A percentile compares a stretch with the other conserved stretches of the same genome.
These are phyloP conservation scores for Eonycteris spelaea DNA, from an alignment of 2,113 vertebrate species.

Conservation along the genomic window DNA sequence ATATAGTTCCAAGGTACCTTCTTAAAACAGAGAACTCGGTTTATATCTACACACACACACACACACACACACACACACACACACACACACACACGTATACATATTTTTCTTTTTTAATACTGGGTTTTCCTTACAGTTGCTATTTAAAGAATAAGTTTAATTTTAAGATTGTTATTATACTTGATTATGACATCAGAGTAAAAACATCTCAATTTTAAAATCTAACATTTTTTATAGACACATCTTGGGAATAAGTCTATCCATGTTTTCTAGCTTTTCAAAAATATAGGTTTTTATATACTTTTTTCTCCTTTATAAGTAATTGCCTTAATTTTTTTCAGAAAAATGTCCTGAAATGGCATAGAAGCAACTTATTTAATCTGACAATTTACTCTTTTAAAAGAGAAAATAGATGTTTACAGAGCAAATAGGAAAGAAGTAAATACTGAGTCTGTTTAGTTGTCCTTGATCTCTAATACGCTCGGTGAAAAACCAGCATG, in stretches of 20 bases:
- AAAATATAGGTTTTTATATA: background rate
- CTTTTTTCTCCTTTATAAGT: background rate
- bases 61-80: no score
- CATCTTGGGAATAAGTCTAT: background rate
- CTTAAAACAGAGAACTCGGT: background rate
- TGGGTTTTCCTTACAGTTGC: background rate
- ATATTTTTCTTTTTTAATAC: background rate
- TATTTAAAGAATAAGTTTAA: background rate
- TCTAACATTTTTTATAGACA: background rate
- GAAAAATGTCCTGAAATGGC: background rate
- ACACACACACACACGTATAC: no score
- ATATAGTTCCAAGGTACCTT: rapidly evolving
- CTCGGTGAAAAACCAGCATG: background rate
- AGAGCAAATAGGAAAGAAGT: background rate
- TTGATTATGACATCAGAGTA: background rate
- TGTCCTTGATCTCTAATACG: background rate
- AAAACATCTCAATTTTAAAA: background rate
- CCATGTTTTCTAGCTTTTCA: background rate
- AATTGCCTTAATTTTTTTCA: background rate
- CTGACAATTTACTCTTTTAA: background rate
- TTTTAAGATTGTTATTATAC: background rate
- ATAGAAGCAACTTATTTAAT: background rate
- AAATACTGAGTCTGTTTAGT: rapidly evolving
- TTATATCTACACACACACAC: rapidly evolving
- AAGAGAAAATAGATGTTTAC: background rate